Evolutionary conservation across 2,888 invertebrate genomes (phyloP).

Genomic region (Pyrrhosoma nymphula): DNA sequence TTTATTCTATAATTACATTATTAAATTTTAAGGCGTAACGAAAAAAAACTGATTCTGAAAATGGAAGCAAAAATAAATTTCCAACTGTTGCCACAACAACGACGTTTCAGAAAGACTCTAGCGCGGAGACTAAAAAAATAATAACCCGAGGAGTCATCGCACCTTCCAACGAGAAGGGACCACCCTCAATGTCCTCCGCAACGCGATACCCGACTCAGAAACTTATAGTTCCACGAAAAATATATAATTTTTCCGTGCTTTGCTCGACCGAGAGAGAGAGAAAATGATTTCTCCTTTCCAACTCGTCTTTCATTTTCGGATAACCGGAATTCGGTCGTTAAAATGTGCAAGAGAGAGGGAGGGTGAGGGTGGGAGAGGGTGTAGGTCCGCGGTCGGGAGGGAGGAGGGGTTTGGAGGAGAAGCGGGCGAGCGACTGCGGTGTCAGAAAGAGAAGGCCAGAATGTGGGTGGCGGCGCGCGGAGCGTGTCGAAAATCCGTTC

Average conservation of each 20-base stretch:
- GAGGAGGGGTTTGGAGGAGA: not conserved
- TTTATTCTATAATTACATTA: too few species aligned
- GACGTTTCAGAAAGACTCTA: too few species aligned
- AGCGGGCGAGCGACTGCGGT: not conserved
- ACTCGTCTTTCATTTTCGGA: slow-evolving; percentile 18
- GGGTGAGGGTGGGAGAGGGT: not conserved
- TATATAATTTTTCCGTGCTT: not conserved
- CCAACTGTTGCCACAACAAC: too few species aligned
- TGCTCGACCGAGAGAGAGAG: not conserved
- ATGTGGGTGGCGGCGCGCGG: not conserved
- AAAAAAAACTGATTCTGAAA: too few species aligned
- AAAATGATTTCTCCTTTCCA: not conserved
- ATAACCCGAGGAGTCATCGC: too few species aligned
- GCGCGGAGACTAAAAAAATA: too few species aligned
- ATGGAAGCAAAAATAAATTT: too few species aligned
- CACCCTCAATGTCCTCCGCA: not conserved
- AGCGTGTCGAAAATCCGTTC: not conserved
- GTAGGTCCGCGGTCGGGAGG: not conserved
- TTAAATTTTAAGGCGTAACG: too few species aligned
- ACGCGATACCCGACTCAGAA: not conserved
- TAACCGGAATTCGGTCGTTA: slow-evolving; percentile 23
- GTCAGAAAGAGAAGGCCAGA: not conserved
- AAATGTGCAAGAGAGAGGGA: not conserved
- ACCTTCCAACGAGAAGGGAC: not conserved
- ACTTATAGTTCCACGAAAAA: slow-evolving; percentile 14